phyloP scores from a whole-genome alignment of 2,797 vertebrate species.

The Acanthornis magna region DNA sequence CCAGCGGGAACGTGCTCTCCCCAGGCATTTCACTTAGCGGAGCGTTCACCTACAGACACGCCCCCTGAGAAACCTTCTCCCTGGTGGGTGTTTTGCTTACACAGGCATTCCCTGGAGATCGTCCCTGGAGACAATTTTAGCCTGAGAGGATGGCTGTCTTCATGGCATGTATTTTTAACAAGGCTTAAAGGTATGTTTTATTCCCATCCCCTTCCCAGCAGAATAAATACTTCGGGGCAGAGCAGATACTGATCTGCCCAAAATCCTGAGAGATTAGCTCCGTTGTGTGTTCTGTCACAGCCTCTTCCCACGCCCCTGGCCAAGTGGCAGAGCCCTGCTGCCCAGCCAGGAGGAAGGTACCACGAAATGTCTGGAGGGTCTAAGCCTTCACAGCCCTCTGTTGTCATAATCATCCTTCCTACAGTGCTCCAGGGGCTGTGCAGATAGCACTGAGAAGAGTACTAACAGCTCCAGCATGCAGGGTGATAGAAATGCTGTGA shows the following conservation, averaged over 20 bases:
- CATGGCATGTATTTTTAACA: conserved; percentile 14
- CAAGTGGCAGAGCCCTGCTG: not conserved
- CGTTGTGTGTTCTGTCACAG: not conserved
- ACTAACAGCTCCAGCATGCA: not conserved
- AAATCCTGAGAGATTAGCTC: not conserved
- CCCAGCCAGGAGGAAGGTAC: not conserved
- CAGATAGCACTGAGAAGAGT: not conserved
- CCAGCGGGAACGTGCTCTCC: fast-evolving
- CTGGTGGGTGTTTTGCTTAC: conserved; percentile 2
- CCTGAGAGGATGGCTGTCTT: not conserved
- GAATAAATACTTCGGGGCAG: not conserved
- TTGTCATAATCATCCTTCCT: not conserved
- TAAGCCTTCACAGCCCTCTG: not conserved
- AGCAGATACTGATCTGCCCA: not conserved
- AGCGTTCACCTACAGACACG: not conserved
- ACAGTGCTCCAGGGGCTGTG: fast-evolving
- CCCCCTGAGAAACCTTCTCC: not conserved
- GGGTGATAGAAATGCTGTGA: not conserved
- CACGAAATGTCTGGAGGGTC: not conserved
- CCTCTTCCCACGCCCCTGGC: fast-evolving
- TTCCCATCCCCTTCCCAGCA: not conserved
- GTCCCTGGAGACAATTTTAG: not conserved
- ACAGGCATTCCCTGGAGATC: conserved; percentile 15
- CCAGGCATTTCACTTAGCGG: not conserved
- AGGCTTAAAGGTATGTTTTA: not conserved